These are phyloP conservation scores for Geococcyx californianus DNA, from an alignment of 2,113 vertebrate species.

Conservation along the genomic window DNA sequence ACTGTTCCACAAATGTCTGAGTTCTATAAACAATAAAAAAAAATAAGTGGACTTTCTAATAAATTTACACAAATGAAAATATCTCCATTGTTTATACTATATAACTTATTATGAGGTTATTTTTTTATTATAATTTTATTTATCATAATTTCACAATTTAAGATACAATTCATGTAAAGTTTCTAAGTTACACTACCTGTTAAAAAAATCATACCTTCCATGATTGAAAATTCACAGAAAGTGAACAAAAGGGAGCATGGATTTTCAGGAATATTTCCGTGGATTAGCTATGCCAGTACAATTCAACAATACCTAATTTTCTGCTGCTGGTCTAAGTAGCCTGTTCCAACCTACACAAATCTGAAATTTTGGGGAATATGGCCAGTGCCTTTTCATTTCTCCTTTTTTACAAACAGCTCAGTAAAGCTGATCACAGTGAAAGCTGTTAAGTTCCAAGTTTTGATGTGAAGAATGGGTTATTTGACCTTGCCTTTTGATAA, in stretches of 20 bases:
- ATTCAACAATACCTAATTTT: background rate
- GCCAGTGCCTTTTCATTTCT: background rate
- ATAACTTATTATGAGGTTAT: background rate
- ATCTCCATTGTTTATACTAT: background rate
- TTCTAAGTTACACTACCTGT: background rate
- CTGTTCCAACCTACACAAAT: background rate
- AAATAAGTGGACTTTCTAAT: background rate
- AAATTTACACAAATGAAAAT: background rate
- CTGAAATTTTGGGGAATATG: background rate
- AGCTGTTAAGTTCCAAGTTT: background rate
- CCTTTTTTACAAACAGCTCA: background rate
- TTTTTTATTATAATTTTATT: background rate
- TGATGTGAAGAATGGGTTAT: background rate
- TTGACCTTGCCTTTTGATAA: background rate
- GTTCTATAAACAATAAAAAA: background rate
- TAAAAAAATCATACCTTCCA: background rate
- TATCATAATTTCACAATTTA: background rate
- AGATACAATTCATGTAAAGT: background rate
- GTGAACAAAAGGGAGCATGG: background rate
- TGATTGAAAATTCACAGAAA: background rate
- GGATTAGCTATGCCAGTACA: background rate
- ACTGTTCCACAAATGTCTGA: background rate
- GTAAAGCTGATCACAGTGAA: background rate
- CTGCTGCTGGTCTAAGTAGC: background rate
- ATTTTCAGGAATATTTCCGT: background rate